Conservation (phyloP, 1,140 invertebrate genomes). For the Drosophila rufa region DNA sequence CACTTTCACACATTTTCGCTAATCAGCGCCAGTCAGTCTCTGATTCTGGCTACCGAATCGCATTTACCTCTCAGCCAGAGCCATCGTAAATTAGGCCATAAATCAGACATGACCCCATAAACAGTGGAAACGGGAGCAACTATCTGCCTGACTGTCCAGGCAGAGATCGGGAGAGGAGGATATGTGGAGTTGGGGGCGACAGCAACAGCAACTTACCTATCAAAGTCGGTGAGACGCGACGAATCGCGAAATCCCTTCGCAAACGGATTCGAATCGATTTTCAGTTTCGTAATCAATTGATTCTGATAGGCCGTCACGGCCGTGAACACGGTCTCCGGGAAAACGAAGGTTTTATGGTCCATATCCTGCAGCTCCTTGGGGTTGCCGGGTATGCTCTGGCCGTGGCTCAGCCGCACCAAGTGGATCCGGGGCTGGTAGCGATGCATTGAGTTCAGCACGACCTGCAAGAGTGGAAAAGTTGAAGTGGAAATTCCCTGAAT, state of each 20-base stretch:
- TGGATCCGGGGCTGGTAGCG: slow-evolving; percentile 99
- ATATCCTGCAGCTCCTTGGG: slow-evolving; percentile 93
- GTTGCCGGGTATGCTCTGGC: slow-evolving; percentile 89
- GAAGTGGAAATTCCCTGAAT: slow-evolving; percentile 22
- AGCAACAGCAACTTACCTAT: slow-evolving; percentile 86
- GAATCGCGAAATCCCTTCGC: slow-evolving; percentile 98
- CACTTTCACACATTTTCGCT: slow-evolving; percentile 80
- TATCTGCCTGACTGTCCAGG: slow-evolving; percentile 4
- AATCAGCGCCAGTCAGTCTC: slow-evolving; percentile 52
- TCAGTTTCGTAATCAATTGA: slow-evolving; percentile 97
- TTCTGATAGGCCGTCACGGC: slow-evolving; percentile 99
- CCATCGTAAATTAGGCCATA: slow-evolving; percentile 63
- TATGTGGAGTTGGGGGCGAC: background rate
- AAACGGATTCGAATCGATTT: slow-evolving; percentile 98
- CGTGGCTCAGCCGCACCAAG: slow-evolving; percentile 90
- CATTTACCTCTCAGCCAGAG: slow-evolving; percentile 47
- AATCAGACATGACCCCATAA: slow-evolving; percentile 56
- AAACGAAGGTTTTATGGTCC: slow-evolving; percentile 96
- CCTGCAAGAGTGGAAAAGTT: slow-evolving; percentile 87
- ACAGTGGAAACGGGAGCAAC: slow-evolving; percentile 47
- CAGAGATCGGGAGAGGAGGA: background rate
- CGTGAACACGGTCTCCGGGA: slow-evolving; percentile 98
- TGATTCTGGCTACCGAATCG: slow-evolving; percentile 59
- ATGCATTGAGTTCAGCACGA: slow-evolving; percentile 99
- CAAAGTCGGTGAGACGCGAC: slow-evolving; percentile 96